phyloP scores from a whole-genome alignment of 2,888 invertebrate species.

The Cyclophora punctaria region DNA sequence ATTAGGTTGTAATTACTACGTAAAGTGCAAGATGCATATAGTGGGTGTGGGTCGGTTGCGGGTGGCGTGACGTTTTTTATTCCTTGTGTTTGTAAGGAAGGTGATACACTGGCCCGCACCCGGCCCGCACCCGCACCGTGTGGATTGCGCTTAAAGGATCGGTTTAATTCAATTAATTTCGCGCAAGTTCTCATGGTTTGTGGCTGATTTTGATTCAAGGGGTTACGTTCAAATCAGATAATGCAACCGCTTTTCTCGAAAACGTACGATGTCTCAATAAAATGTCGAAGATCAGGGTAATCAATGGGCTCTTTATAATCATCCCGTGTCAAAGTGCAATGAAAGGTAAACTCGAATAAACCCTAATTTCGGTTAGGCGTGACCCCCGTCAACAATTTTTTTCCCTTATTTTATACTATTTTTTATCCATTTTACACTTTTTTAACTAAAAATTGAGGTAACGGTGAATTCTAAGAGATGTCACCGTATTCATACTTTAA shows the following conservation, averaged over 20 bases:
- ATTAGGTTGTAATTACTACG: no score
- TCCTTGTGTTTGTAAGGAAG: no score
- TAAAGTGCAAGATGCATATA: no score
- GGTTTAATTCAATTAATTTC: slow-evolving; percentile 23
- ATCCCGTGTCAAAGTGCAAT: slow-evolving; percentile 71
- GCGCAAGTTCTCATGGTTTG: slow-evolving; percentile 42
- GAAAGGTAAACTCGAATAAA: slow-evolving; percentile 63
- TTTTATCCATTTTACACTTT: slow-evolving; percentile 60
- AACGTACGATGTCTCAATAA: slow-evolving; percentile 58
- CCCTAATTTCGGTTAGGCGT: slow-evolving; percentile 70
- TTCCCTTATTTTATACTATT: no score
- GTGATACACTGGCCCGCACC: no score
- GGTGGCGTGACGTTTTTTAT: no score
- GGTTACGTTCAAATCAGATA: slow-evolving; percentile 42
- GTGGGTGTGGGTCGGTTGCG: no score
- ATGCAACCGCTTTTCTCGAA: slow-evolving; percentile 49
- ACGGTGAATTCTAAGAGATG: slow-evolving; percentile 62
- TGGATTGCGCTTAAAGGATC: slow-evolving; percentile 23
- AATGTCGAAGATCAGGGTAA: slow-evolving; percentile 59
- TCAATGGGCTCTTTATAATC: slow-evolving; percentile 51
- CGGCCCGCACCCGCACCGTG: no score
- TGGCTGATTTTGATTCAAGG: slow-evolving; percentile 27
- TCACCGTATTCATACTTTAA: slow-evolving; percentile 58
- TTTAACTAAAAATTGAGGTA: slow-evolving; percentile 47
- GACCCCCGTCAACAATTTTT: slow-evolving; percentile 67